Evolutionary conservation across 2,888 invertebrate species (phyloP).

Genomic region (Plagodis pulveraria): DNA sequence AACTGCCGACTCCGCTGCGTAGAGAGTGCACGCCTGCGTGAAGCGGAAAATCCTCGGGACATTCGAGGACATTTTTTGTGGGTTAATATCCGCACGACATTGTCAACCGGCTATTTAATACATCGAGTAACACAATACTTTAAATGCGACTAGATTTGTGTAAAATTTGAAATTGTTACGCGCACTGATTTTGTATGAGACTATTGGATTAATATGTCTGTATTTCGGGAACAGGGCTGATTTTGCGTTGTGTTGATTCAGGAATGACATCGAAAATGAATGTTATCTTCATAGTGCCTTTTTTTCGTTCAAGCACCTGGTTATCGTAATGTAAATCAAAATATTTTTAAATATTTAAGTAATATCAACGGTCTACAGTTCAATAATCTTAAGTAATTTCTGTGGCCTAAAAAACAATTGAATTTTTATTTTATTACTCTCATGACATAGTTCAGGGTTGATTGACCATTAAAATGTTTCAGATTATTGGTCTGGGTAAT

Average conservation of each 20-base stretch:
- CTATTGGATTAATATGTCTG: conserved; percentile 75
- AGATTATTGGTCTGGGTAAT: too few relatives aligned
- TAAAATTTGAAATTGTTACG: conserved; percentile 83
- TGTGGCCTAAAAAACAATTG: too few relatives aligned
- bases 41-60: conserved; percentile 85
- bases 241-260: conserved; percentile 19
- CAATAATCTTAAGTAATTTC: too few relatives aligned
- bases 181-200: conserved; percentile 71
- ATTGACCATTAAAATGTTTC: too few relatives aligned
- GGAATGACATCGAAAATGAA: conserved; percentile 4
- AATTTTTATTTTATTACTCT: too few relatives aligned
- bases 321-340: too few relatives aligned
- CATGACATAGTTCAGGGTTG: too few relatives aligned
- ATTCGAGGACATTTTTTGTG: conserved; percentile 84
- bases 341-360: too few relatives aligned
- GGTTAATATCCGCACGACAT: conserved; percentile 84
- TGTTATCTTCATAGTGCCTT: too few relatives aligned
- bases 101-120: conserved; percentile 84
- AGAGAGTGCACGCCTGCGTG: conserved; percentile 81
- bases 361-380: too few relatives aligned
- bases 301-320: too few relatives aligned
- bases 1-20: conserved; percentile 79
- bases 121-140: conserved; percentile 83
- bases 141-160: conserved; percentile 84
- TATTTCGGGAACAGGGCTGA: conserved; percentile 38